phyloP scores from a whole-genome alignment of 2,888 invertebrate genomes.

The Frankliniella intonsa region DNA sequence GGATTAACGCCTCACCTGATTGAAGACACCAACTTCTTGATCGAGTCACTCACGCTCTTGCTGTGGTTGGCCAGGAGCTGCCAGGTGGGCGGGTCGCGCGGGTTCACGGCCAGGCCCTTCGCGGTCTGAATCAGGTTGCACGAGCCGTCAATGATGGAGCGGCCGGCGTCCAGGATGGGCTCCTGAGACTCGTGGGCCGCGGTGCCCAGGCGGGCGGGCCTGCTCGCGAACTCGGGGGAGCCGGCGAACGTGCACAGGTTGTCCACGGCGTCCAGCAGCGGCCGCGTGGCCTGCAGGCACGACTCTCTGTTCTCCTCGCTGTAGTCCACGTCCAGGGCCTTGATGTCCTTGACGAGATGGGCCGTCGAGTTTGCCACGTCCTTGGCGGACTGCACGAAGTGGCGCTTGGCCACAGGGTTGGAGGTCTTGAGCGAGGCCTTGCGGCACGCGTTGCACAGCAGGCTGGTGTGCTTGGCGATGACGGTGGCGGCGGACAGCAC shows the following conservation, averaged over 20 bases:
- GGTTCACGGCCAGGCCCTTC: constrained; percentile 79
- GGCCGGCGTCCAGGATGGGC: constrained; percentile 80
- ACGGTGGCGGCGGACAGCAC: constrained; percentile 87
- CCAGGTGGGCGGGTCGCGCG: constrained; percentile 91
- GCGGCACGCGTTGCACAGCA: constrained; percentile 92
- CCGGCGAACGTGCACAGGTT: constrained; percentile 89
- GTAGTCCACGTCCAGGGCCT: constrained; percentile 63
- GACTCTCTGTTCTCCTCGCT: constrained; percentile 68
- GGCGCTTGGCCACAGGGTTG: constrained; percentile 88
- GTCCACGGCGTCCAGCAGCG: constrained; percentile 85
- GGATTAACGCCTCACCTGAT: constrained; percentile 58
- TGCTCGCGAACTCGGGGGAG: constrained; percentile 87
- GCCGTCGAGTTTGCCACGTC: constrained; percentile 96
- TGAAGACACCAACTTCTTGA: constrained; percentile 87
- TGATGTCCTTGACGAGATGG: constrained; percentile 89
- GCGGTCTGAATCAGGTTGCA: constrained; percentile 88
- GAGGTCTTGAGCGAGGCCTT: constrained; percentile 85
- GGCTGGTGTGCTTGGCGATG: constrained; percentile 93
- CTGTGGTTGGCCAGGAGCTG: constrained; percentile 89
- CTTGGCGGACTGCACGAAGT: constrained; percentile 96
- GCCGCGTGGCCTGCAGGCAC: constrained; percentile 73
- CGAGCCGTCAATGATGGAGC: constrained; percentile 73
- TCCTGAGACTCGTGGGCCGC: constrained; percentile 80
- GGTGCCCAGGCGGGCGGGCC: constrained; percentile 84
- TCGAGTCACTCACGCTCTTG: constrained; percentile 92